phyloP scores from a whole-genome alignment of 2,113 vertebrate species.

The Mugil cephalus region DNA sequence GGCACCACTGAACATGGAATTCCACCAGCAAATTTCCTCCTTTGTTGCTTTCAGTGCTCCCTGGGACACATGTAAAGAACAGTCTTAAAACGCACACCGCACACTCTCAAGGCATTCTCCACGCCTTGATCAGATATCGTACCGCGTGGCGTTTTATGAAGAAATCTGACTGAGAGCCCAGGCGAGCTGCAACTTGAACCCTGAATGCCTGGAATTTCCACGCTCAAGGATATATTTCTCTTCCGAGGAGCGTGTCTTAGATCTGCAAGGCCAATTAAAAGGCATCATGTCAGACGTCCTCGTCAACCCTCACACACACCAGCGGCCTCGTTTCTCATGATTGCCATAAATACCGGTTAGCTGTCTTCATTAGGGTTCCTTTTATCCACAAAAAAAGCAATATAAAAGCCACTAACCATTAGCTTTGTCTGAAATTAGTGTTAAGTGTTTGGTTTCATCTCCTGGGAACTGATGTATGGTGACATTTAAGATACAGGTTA shows the following conservation, averaged over 20 bases:
- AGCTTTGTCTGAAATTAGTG: constrained; percentile 69
- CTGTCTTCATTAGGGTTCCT: constrained; percentile 68
- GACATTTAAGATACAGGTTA: constrained; percentile 44
- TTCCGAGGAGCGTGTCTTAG: constrained; percentile 73
- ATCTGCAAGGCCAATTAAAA: constrained; percentile 74
- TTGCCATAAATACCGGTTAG: constrained; percentile 71
- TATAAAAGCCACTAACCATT: constrained; percentile 73
- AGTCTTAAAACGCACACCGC: constrained; percentile 49
- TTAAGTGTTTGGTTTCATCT: constrained; percentile 65
- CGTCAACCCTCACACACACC: constrained; percentile 32
- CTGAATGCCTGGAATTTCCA: constrained; percentile 93
- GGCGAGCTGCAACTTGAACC: constrained; percentile 88
- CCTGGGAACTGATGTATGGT: constrained; percentile 49
- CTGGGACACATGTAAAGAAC: constrained; percentile 21
- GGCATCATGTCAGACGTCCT: constrained; percentile 67
- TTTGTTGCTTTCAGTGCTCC: constrained; percentile 25
- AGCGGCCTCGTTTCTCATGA: constrained; percentile 55
- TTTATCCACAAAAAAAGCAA: constrained; percentile 58
- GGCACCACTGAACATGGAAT: constrained; percentile 34
- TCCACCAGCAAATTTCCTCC: constrained; percentile 24
- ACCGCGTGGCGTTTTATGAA: constrained; percentile 76
- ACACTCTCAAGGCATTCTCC: constrained; percentile 53
- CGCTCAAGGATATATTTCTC: constrained; percentile 80
- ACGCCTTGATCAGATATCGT: constrained; percentile 75
- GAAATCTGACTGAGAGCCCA: constrained; percentile 79